Evolutionary conservation across 1,140 invertebrate genomes (phyloP), one percentile per base, ranked within the genome.

Genomic region (Pachypeltis micranthus): DNA sequence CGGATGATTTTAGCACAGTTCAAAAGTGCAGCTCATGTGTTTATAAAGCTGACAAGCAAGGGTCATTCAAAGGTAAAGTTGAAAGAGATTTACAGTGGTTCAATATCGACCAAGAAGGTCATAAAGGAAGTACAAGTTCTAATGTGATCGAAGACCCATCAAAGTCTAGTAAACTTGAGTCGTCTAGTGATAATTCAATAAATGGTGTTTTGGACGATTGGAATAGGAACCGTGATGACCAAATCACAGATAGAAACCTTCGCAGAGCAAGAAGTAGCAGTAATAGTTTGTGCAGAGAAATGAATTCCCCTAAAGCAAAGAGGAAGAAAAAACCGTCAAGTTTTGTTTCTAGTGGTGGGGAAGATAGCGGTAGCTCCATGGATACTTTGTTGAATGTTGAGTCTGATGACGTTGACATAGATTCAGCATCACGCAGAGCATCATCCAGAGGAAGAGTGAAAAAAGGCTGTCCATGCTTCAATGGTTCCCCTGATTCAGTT

Each of bases 381-480:
- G 63, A 65, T 25, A 60, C 59, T 21, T 10, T 59, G 21, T 28
- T 61, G 27, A 19, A 25, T 21, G 59, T 26, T 26, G 14, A 19
- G 23, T 34, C 21, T 2, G 54, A 56, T 2, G 54, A 25, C 2
- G 19, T 56, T 4, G 54, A 56, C 21, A 56, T 56, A 14, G 54
- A 60, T 51, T 58, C 39, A 21, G 39, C 51, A 19, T 26, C 76
- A 0, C 69, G 78, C 25, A 67, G 79, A 23, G 77, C 78, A 0
- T 79, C 77, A 44, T 65, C 77, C 2, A 70, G 79, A 0, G 77
- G 78, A 12, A 77, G 79, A 61, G 75, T 79, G 12, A 79, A 79
- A 55, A 80, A 79, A 61, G 76, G 75, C 1, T 79, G 78, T 64
- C 73, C 74, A 0, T 80, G 78, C 61, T 81, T 78, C 64, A 78